phyloP scores from a whole-genome alignment of 1,140 invertebrate genomes.

The Brevipalpus yothersi region DNA sequence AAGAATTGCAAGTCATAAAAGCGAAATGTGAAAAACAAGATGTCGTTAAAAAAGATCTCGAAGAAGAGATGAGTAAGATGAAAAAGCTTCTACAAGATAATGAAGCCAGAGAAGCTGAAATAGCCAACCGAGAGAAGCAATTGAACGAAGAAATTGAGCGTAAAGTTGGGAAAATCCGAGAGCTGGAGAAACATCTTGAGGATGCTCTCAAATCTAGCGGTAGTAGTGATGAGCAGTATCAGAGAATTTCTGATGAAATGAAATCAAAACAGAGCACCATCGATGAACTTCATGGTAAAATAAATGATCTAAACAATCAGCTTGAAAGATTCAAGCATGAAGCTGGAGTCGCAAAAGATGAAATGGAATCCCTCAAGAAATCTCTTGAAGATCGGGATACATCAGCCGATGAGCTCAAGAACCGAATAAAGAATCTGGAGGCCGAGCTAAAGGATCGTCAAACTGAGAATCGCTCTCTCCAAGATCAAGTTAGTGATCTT shows the following conservation, averaged over 20 bases:
- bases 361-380: not conserved
- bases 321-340: not conserved
- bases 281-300: not conserved
- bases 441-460: not conserved
- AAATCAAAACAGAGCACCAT: constrained; percentile 2
- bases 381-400: not conserved
- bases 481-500: constrained; percentile 7
- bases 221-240: constrained; percentile 2
- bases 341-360: not conserved
- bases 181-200: constrained; percentile 4
- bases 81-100: not conserved
- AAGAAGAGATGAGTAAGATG: not conserved
- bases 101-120: not conserved
- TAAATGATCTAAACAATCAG: not conserved
- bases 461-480: not conserved
- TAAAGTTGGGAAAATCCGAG: not conserved
- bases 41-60: not conserved
- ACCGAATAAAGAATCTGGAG: not conserved
- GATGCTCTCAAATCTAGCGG: constrained; percentile 8
- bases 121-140: not conserved
- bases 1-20: not conserved
- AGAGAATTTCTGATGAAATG: constrained; percentile 6
- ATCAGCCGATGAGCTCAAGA: not conserved
- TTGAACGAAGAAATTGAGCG: constrained; percentile 5
- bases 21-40: not conserved